Evolutionary conservation across 1,140 invertebrate species (phyloP).

Genomic region (Saccostrea glomerata): DNA sequence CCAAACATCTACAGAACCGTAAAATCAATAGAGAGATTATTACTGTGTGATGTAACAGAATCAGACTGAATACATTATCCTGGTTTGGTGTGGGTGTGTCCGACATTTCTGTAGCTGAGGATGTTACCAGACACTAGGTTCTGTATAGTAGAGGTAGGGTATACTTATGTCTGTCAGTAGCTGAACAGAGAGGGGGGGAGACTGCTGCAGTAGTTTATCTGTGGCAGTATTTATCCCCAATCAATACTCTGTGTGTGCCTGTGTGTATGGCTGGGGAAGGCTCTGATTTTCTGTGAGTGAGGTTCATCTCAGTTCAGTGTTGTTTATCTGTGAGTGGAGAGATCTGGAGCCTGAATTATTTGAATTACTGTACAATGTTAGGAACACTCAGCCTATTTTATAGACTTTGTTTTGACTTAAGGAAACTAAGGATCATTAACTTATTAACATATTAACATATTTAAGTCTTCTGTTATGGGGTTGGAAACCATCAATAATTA

Average conservation of each 20-base stretch:
- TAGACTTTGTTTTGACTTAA: too few species aligned
- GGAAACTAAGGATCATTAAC: too few species aligned
- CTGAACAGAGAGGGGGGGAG: not conserved
- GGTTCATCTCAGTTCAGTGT: not conserved
- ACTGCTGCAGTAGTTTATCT: not conserved
- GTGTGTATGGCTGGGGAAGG: not conserved
- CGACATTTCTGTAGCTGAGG: not conserved
- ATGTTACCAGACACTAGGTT: conserved; percentile 2
- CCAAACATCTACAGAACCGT: not conserved
- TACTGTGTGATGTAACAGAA: not conserved
- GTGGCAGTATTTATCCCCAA: not conserved
- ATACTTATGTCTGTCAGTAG: not conserved
- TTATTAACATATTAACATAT: too few species aligned
- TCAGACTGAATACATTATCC: conserved; percentile 20
- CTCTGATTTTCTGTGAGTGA: not conserved
- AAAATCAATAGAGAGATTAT: not conserved
- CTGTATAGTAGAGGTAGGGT: conserved; percentile 18
- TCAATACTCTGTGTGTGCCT: not conserved
- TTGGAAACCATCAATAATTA: too few species aligned
- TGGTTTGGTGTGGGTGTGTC: not conserved
- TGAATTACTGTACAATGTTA: too few species aligned
- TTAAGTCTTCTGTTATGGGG: too few species aligned
- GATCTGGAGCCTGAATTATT: too few species aligned
- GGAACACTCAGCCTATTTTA: too few species aligned
- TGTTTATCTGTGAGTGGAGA: not conserved